Percentiles rank a stretch among this genome's conserved stretches.
Evolutionary conservation across 2,113 vertebrate genomes (phyloP).

Genomic region (Odocoileus virginianus): DNA sequence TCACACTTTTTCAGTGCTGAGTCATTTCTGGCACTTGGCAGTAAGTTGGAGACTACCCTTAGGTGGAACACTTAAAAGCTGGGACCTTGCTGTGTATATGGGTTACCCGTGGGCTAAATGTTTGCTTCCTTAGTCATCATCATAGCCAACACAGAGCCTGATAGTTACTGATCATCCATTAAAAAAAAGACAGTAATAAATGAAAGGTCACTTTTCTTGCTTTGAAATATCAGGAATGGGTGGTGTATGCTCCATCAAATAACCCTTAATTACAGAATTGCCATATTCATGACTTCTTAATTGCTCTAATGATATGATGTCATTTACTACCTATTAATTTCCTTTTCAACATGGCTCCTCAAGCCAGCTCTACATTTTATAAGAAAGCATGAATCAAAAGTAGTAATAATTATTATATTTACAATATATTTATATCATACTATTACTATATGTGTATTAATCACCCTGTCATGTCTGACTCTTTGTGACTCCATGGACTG

Average conservation of each 20-base stretch:
- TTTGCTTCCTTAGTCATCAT: slow-evolving; percentile 16
- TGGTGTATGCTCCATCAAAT: background rate
- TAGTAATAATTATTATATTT: slow-evolving; percentile 34
- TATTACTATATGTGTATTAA: background rate
- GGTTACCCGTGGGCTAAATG: background rate
- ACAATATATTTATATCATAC: background rate
- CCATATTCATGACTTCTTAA: slow-evolving; percentile 29
- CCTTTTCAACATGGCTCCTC: background rate
- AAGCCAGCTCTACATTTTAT: slow-evolving; percentile 16
- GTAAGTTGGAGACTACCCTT: background rate
- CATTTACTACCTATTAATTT: slow-evolving; percentile 37
- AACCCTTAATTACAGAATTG: slow-evolving; percentile 39
- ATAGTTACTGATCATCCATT: background rate
- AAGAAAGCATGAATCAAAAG: background rate
- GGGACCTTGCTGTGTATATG: background rate
- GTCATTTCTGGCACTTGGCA: background rate
- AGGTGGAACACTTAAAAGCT: background rate
- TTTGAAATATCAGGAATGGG: slow-evolving; percentile 34
- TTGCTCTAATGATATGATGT: slow-evolving; percentile 20
- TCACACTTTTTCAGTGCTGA: background rate
- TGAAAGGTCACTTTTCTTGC: background rate
- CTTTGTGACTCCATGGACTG: background rate
- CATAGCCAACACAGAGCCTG: background rate
- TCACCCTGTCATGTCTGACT: background rate
- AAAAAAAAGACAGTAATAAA: background rate